Base-by-base conservation (phyloP, 2,113 vertebrate species). In the Nyctereutes procyonoides region DNA sequence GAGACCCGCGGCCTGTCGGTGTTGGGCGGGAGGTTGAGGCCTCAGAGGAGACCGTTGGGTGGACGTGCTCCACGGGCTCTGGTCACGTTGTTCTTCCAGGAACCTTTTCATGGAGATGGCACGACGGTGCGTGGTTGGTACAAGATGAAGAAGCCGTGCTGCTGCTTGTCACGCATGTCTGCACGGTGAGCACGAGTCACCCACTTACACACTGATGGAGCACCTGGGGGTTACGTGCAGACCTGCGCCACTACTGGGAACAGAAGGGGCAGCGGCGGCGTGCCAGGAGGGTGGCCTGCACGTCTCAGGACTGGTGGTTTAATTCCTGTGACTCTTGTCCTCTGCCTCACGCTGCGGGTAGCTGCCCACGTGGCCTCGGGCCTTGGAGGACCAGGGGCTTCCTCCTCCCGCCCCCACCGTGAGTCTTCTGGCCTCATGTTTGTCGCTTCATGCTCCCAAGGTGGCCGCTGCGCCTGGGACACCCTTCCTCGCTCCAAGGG, bases 21-120 rank as follows among this genome's bases (percentile, higher is more conserved):
- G 16, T 14, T 16, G 15, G 77, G 4, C 1, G 0, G 35, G 83
- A 19, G 10, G 20, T 4, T 20, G 35, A 12, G 43, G 11, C 22
- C 32, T 56, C 16, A 0, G 11, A 13, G 2, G 58, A 1, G 43
- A 1, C 9, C 1, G 16, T 15, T 2, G 14, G 63, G 38, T 8
- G 3, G 11, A 10, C 32, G 32, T 2, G 10, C 38, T 3, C 0
- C 17, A 1, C 1, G 0, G 0, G n/a, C 43, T 48, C 7, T 30
- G 4, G 24, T 11, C 1, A 22, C 3, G 0, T n/a, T 60, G 19
- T 38, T 51, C 90, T 86, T 77, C 35, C 71, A 76, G 92, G 79
- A 73, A 17, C 26, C 60, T 22, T 26, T 17, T 2, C 19, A 0
- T 1, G 51, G 73, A 1, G 0, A 0, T 26, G 53, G 43, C 2